Conservation (phyloP, 2,113 vertebrate species). For the Hyla sarda region DNA sequence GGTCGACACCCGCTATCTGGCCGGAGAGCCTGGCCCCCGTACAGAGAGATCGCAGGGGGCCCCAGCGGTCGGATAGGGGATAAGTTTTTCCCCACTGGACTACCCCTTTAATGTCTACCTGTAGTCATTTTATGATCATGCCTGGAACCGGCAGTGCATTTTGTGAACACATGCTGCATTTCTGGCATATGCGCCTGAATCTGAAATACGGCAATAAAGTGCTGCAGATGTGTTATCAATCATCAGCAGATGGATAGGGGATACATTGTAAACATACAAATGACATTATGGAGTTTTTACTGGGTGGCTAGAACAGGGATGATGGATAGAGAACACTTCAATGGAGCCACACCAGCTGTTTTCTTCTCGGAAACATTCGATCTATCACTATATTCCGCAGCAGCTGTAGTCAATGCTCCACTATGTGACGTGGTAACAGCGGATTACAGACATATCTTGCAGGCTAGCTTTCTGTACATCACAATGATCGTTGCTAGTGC, state of each 20-base stretch:
- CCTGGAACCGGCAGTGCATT: neutral
- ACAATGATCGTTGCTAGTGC: too few relatives aligned
- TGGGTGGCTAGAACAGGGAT: neutral
- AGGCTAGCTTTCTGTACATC: too few relatives aligned
- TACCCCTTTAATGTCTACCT: neutral
- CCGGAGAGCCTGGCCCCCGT: too few relatives aligned
- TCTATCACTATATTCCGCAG: neutral
- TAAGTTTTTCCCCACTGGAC: too few relatives aligned
- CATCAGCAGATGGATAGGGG: neutral
- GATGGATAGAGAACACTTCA: neutral
- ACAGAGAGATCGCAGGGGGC: too few relatives aligned
- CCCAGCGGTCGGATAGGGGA: too few relatives aligned
- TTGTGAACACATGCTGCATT: too few relatives aligned
- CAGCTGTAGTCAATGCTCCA: neutral
- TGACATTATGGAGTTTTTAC: neutral
- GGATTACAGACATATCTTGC: too few relatives aligned
- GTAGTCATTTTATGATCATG: neutral
- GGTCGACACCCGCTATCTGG: too few relatives aligned
- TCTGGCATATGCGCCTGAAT: too few relatives aligned
- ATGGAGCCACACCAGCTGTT: neutral
- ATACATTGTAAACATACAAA: neutral
- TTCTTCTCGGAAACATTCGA: neutral
- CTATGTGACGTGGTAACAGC: too few relatives aligned
- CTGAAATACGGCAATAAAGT: neutral
- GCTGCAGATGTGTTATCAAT: neutral